phyloP scores from a whole-genome alignment of 2,888 invertebrate species.

The Hydriomena furcata region DNA sequence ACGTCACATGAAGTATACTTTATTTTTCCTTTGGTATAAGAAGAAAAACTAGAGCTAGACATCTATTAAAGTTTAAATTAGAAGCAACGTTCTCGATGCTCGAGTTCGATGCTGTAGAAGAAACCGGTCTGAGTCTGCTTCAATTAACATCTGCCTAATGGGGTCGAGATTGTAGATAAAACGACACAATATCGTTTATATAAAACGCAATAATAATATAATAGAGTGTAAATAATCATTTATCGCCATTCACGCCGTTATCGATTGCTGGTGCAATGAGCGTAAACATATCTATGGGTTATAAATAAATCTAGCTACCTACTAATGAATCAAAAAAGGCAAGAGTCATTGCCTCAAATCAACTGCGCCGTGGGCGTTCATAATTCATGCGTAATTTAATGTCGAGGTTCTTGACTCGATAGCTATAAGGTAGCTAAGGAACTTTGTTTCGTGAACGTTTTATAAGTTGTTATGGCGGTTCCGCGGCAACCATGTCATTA shows the following conservation, averaged over 20 bases:
- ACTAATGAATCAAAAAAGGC: constrained; percentile 69
- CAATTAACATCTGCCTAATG: constrained; percentile 61
- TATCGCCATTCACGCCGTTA: constrained; percentile 19
- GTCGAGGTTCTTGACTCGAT: constrained; percentile 70
- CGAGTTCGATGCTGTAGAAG: constrained; percentile 26
- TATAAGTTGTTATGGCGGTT: constrained; percentile 25
- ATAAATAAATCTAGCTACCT: constrained; percentile 44
- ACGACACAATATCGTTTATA: constrained; percentile 45
- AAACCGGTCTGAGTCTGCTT: constrained; percentile 45
- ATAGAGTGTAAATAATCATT: constrained; percentile 32
- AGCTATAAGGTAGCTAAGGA: constrained; percentile 43
- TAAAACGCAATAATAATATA: constrained; percentile 15
- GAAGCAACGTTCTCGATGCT: constrained; percentile 15
- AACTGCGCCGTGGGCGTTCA: constrained; percentile 60
- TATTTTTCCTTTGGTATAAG: too few relatives aligned
- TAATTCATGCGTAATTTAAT: constrained; percentile 76
- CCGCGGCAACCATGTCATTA: constrained; percentile 34
- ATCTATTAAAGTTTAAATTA: not conserved
- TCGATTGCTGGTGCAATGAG: constrained; percentile 19
- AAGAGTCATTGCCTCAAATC: constrained; percentile 66
- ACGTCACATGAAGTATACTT: not conserved
- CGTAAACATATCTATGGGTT: constrained; percentile 28
- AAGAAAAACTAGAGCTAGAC: too few relatives aligned
- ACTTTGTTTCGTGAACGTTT: constrained; percentile 43
- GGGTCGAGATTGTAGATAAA: constrained; percentile 42